phyloP scores from a whole-genome alignment of 2,113 vertebrate species.

The Echinops telfairi region DNA sequence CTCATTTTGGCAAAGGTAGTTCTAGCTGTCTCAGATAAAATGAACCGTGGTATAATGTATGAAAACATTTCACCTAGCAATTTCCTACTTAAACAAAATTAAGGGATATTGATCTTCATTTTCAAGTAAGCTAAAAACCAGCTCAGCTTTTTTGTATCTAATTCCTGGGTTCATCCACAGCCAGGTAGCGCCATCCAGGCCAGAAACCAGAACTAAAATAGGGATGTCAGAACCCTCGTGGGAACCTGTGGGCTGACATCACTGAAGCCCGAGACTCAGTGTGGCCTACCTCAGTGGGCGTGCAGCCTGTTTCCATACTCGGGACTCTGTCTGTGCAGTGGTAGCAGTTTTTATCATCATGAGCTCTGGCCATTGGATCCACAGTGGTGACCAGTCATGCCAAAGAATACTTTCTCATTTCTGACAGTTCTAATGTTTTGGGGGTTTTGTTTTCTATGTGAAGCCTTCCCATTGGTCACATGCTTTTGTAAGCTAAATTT shows the following conservation, averaged over 20 bases:
- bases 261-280: neutral
- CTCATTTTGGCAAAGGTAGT: neutral
- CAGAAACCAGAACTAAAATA: neutral
- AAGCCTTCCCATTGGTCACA: no score
- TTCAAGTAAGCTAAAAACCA: conserved; percentile 58
- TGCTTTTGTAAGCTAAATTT: conserved; percentile 34
- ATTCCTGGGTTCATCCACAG: neutral
- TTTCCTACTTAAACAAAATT: conserved; percentile 48
- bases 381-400: neutral
- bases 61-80: conserved; percentile 13
- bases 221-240: neutral
- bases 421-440: neutral
- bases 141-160: neutral
- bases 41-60: neutral
- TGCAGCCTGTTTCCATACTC: neutral
- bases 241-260: neutral
- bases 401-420: conserved; percentile 56
- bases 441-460: no score
- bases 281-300: neutral
- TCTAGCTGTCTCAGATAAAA: conserved; percentile 3
- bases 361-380: neutral
- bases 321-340: neutral
- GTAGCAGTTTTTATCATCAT: conserved; percentile 10
- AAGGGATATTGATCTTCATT: neutral
- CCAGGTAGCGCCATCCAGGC: neutral